Evolutionary conservation across 2,888 invertebrate species (phyloP).

Genomic region (Mesochorus sp.): DNA sequence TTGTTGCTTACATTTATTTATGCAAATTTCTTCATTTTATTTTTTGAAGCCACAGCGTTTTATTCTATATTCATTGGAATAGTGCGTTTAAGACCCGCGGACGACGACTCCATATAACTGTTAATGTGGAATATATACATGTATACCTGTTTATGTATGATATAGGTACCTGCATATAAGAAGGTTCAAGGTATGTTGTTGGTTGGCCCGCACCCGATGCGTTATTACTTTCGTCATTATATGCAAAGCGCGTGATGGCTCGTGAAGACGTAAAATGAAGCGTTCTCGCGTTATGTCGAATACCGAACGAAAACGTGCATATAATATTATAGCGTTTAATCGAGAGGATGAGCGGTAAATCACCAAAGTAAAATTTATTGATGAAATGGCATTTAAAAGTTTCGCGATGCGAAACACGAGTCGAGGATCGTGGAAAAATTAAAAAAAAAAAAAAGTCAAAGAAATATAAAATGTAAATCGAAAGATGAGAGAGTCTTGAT

Average conservation of each 20-base stretch:
- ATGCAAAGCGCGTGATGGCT: slow-evolving; percentile 51
- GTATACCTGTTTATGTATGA: not conserved
- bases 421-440: not conserved
- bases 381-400: not conserved
- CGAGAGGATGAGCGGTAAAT: slow-evolving; percentile 12
- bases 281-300: slow-evolving; percentile 26
- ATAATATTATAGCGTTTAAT: slow-evolving; percentile 44
- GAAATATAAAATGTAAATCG: not conserved
- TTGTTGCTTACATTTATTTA: no score
- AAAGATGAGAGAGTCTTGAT: not conserved
- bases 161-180: slow-evolving; percentile 38
- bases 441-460: no score
- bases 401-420: not conserved
- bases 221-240: slow-evolving; percentile 59
- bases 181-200: slow-evolving; percentile 33
- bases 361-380: slow-evolving; percentile 6
- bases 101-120: slow-evolving; percentile 24
- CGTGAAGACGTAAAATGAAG: slow-evolving; percentile 36
- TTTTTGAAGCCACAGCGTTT: no score
- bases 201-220: slow-evolving; percentile 54
- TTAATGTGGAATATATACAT: not conserved
- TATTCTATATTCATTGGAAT: slow-evolving; percentile 2
- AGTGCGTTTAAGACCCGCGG: slow-evolving; percentile 4
- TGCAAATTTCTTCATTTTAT: no score
- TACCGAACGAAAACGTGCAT: slow-evolving; percentile 42